These are phyloP conservation scores for Neoitamus cyanurus DNA, from an alignment of 2,888 invertebrate species.

Conservation along the genomic window DNA sequence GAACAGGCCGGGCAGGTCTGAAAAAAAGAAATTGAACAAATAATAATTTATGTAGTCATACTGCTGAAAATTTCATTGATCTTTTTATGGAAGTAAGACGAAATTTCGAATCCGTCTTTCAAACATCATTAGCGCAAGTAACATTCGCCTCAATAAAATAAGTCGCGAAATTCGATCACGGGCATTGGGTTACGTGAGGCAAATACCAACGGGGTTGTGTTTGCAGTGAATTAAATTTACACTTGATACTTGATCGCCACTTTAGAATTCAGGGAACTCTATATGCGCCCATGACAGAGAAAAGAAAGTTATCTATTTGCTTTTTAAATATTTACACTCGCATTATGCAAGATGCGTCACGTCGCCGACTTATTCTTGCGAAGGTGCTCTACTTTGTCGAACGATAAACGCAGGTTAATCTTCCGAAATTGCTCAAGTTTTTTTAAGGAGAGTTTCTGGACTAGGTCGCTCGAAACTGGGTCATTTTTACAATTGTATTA, in stretches of 20 bases:
- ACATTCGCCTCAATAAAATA: slow-evolving; percentile 5
- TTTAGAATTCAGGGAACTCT: not conserved
- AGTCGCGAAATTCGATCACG: slow-evolving; percentile 47
- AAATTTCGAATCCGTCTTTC: not conserved
- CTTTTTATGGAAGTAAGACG: slow-evolving; percentile 15
- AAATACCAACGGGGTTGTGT: slow-evolving; percentile 40
- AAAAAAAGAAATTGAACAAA: slow-evolving; percentile 43
- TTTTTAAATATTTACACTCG: not conserved
- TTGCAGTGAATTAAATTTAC: not conserved
- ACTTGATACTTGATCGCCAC: not conserved
- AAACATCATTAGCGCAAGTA: not conserved
- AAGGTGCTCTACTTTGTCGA: not conserved
- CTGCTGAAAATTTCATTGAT: not conserved
- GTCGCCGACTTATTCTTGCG: not conserved
- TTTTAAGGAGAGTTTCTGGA: not conserved
- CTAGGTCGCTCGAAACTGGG: not conserved
- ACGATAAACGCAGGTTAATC: not conserved
- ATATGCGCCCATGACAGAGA: slow-evolving; percentile 10
- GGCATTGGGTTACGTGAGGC: slow-evolving; percentile 46
- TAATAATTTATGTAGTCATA: not conserved
- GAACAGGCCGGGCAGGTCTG: slow-evolving; percentile 57
- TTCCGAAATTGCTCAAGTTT: too few species aligned
- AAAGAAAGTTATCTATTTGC: slow-evolving; percentile 3
- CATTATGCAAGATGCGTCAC: not conserved
- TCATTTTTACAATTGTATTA: not conserved